Conservation (phyloP, 2,113 vertebrate genomes). For the Micromys minutus region DNA sequence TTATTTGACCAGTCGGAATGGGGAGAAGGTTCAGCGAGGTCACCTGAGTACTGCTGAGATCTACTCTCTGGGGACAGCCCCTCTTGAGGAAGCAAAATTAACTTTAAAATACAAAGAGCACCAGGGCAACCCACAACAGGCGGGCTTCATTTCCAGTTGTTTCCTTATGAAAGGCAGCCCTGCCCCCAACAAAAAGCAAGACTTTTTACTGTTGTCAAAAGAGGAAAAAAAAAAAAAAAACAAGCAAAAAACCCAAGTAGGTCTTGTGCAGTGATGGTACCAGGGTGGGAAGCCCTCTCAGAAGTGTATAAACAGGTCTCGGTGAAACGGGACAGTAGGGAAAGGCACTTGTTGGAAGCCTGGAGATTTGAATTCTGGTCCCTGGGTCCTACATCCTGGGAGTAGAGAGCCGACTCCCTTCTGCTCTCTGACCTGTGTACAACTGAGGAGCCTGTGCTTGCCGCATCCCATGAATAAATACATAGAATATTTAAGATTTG, state of each 20-base stretch:
- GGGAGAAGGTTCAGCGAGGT: too few species aligned
- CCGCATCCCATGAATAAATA: background rate
- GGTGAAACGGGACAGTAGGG: background rate
- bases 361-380: background rate
- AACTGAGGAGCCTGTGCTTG: background rate
- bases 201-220: background rate
- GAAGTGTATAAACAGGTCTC: background rate
- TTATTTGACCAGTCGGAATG: too few species aligned
- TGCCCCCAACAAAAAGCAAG: background rate
- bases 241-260: background rate
- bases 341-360: background rate
- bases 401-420: background rate
- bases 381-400: too few species aligned
- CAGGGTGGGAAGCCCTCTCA: background rate
- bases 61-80: too few species aligned
- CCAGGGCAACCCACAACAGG: too few species aligned
- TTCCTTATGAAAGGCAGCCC: background rate
- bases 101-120: too few species aligned
- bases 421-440: background rate
- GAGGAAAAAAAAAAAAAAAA: background rate
- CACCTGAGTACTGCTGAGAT: too few species aligned
- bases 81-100: too few species aligned
- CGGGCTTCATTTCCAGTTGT: background rate
- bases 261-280: background rate
- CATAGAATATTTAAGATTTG: background rate